These are phyloP conservation scores for Pseudorhiza aurosa DNA, from an alignment of 30 jellyfish, hydroid and myxozoan genomes.

Conservation along the genomic window DNA sequence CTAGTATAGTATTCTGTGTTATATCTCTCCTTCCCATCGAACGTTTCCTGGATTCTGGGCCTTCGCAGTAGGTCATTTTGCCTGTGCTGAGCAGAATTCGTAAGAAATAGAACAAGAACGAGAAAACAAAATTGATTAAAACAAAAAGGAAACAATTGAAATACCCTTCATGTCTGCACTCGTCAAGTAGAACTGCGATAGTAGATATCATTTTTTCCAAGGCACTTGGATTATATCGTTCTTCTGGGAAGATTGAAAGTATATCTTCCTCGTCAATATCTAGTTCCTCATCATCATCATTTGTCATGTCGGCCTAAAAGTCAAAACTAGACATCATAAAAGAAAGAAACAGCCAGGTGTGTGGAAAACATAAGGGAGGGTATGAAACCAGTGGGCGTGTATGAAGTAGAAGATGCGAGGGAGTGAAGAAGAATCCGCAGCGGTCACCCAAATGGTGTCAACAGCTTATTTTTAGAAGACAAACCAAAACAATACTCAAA, in stretches of 20 bases:
- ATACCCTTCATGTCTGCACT: conserved; percentile 87
- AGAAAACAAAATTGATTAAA: background rate
- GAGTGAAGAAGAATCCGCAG: too few relatives aligned
- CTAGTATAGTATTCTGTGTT: too few relatives aligned
- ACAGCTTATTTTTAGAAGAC: too few relatives aligned
- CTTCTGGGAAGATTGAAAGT: conserved; percentile 87
- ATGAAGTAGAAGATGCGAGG: background rate
- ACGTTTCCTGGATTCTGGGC: too few relatives aligned
- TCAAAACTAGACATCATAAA: too few relatives aligned
- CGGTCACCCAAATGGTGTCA: too few relatives aligned
- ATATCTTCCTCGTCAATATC: conserved; percentile 94
- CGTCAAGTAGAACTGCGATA: conserved; percentile 83
- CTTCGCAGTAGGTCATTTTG: too few relatives aligned
- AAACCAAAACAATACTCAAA: too few relatives aligned
- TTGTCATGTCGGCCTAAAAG: conserved; percentile 75
- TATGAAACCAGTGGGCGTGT: background rate
- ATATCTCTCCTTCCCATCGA: too few relatives aligned
- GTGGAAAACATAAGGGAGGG: background rate
- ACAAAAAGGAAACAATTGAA: too few relatives aligned
- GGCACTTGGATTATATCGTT: conserved; percentile 93
- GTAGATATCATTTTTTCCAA: conserved; percentile 92
- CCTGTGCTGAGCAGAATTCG: too few relatives aligned
- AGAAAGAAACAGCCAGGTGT: background rate
- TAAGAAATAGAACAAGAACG: too few relatives aligned
- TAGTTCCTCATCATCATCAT: conserved; percentile 91